Percentiles rank a stretch among this genome's conserved stretches.
phyloP scores from a whole-genome alignment of 2,113 vertebrate species.

The Campylomormyrus tamandua region DNA sequence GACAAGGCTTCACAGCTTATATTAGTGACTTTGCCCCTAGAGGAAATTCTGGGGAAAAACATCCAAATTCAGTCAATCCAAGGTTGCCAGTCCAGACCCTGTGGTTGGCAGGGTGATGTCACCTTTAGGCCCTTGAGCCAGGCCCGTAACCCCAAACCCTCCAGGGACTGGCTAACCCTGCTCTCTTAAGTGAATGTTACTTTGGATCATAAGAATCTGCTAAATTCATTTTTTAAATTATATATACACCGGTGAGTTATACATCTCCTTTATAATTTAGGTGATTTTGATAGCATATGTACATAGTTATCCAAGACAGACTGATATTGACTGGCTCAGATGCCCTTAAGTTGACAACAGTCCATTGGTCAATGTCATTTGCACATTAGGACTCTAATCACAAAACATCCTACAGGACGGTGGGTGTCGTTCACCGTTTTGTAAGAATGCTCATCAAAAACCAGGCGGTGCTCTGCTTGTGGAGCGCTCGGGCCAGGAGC shows the following conservation, averaged over 20 bases:
- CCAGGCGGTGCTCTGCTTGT: background rate
- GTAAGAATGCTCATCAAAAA: background rate
- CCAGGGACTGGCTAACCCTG: background rate
- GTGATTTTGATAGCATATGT: background rate
- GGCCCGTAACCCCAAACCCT: background rate
- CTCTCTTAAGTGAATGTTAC: background rate
- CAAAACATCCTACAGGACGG: background rate
- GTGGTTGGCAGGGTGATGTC: background rate
- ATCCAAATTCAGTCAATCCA: background rate
- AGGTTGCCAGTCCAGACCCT: background rate
- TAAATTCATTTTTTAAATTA: background rate
- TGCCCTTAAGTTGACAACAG: constrained; percentile 99
- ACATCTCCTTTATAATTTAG: background rate
- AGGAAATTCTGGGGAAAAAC: background rate
- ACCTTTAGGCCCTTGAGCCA: background rate
- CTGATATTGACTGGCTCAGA: constrained; percentile 99
- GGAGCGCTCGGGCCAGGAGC: background rate
- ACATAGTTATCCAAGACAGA: constrained; percentile 71
- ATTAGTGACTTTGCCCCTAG: background rate
- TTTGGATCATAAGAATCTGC: background rate
- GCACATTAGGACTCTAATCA: background rate
- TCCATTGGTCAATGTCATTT: background rate
- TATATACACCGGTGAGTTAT: background rate
- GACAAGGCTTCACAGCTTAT: background rate
- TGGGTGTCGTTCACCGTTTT: background rate